These are phyloP conservation scores for Hyperoplus lanceolatus DNA, from an alignment of 2,797 vertebrate genomes.

Conservation along the genomic window DNA sequence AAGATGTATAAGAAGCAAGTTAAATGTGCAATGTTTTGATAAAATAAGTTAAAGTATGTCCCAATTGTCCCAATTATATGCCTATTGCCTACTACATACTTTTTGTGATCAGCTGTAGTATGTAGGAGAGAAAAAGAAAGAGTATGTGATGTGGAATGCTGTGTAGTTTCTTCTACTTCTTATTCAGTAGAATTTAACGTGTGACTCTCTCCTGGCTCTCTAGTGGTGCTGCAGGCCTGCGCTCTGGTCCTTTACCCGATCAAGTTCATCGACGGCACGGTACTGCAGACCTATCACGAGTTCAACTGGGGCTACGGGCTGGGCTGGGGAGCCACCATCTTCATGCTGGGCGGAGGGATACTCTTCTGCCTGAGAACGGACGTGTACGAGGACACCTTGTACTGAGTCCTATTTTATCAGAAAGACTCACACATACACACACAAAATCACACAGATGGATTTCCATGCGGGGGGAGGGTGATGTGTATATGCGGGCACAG, in stretches of 20 bases:
- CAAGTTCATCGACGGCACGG: slow-evolving; percentile 88
- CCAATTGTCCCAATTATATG: too few relatives aligned
- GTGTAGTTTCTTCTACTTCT: background rate
- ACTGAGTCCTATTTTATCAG: slow-evolving; percentile 67
- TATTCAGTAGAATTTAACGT: background rate
- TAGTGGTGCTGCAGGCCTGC: slow-evolving; percentile 89
- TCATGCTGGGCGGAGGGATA: slow-evolving; percentile 89
- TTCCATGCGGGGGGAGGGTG: slow-evolving; percentile 25
- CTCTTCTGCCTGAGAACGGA: slow-evolving; percentile 89
- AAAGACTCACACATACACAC: slow-evolving; percentile 30
- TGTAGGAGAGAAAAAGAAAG: too few relatives aligned
- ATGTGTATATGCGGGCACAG: slow-evolving; percentile 33
- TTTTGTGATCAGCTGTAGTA: too few relatives aligned
- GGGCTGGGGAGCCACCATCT: slow-evolving; percentile 90
- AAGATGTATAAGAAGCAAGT: too few relatives aligned
- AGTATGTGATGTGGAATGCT: too few relatives aligned
- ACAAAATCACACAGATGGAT: slow-evolving; percentile 28
- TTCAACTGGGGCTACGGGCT: slow-evolving; percentile 92
- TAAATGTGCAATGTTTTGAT: too few relatives aligned
- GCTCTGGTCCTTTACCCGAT: slow-evolving; percentile 90
- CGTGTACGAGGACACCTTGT: slow-evolving; percentile 86
- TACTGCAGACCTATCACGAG: slow-evolving; percentile 88
- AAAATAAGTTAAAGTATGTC: too few relatives aligned
- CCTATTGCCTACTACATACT: too few relatives aligned
- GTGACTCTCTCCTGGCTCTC: slow-evolving; percentile 30